Conservation (phyloP, 2,797 vertebrate genomes). For the Balearica regulorum region DNA sequence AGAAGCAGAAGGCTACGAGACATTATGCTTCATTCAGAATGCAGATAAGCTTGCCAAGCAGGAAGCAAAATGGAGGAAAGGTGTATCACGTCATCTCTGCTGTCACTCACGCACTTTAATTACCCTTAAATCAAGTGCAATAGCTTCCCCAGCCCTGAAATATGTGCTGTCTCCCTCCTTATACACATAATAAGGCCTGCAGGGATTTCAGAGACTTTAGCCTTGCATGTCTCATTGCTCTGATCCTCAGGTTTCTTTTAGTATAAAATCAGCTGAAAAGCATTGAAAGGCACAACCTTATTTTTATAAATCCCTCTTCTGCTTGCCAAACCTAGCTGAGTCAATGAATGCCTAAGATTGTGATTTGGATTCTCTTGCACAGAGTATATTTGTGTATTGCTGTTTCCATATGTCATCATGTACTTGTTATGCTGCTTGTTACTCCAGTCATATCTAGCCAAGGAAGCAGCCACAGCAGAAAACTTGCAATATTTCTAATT, state of each 20-base stretch:
- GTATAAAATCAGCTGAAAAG: conserved; percentile 37
- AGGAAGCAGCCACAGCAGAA: background rate
- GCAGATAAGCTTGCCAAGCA: background rate
- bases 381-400: background rate
- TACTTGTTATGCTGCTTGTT: background rate
- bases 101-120: conserved; percentile 46
- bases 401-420: background rate
- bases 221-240: background rate
- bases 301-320: conserved; percentile 33
- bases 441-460: background rate
- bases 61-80: conserved; percentile 8
- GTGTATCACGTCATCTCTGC: conserved; percentile 17
- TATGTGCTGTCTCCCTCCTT: conserved; percentile 34
- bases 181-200: conserved; percentile 35
- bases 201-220: conserved; percentile 58
- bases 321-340: background rate
- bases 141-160: conserved; percentile 43
- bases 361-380: conserved; percentile 18
- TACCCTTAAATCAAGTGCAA: conserved; percentile 57
- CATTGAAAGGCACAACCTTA: background rate
- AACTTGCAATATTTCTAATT: background rate
- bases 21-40: background rate
- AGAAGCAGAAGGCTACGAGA: background rate
- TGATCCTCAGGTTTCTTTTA: conserved; percentile 50
- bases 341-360: background rate